Conservation (phyloP, 2,797 vertebrate genomes). For the Peromyscus aztecus region DNA sequence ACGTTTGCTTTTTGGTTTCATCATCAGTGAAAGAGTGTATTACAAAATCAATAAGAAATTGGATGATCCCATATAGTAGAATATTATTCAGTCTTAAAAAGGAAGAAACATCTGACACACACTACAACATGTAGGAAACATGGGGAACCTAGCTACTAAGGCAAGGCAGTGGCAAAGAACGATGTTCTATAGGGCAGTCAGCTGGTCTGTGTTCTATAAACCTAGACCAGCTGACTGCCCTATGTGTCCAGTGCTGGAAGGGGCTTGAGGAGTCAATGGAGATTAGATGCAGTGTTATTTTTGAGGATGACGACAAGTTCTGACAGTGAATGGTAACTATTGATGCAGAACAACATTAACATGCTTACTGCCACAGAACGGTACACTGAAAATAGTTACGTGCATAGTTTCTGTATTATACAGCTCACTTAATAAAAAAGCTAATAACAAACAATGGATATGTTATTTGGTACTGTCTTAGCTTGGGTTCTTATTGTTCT, state of each 20-base stretch:
- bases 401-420: not conserved
- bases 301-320: not conserved
- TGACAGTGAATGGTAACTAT: not conserved
- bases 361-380: not conserved
- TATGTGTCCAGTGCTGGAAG: not conserved
- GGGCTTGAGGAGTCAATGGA: not conserved
- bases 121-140: not conserved
- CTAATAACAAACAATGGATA: not conserved
- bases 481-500: no score
- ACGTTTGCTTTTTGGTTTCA: not conserved
- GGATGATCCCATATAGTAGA: not conserved
- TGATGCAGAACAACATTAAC: not conserved
- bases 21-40: not conserved
- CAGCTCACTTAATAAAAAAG: not conserved
- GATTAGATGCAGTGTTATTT: not conserved
- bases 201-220: not conserved
- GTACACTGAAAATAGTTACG: not conserved
- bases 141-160: not conserved
- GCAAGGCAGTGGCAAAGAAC: not conserved
- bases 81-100: conserved; percentile 3
- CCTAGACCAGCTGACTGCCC: not conserved
- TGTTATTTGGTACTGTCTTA: no score
- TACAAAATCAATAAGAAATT: conserved; percentile 2
- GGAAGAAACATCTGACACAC: not conserved
- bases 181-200: no score